phyloP scores from a whole-genome alignment of 1,140 invertebrate species.

The Nomia melanderi region DNA sequence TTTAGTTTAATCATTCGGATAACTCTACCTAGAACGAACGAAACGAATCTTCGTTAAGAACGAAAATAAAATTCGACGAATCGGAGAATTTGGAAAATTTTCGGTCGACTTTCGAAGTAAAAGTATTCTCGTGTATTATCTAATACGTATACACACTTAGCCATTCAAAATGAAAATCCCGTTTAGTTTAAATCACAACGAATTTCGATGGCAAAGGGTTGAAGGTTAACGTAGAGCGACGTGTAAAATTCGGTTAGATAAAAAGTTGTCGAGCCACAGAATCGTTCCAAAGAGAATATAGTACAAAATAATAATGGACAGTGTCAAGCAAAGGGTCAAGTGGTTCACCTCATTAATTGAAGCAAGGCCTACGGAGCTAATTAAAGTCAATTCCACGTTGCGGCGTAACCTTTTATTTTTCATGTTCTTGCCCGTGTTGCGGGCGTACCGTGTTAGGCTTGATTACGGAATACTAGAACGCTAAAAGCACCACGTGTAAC shows the following conservation, averaged over 20 bases:
- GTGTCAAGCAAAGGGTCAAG: constrained; percentile 31
- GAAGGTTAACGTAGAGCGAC: neutral
- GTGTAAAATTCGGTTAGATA: neutral
- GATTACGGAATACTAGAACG: constrained; percentile 25
- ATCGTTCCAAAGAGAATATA: constrained; percentile 17
- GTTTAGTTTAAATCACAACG: too few species aligned
- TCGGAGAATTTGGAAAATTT: too few species aligned
- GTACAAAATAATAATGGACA: constrained; percentile 22
- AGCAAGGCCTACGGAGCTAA: constrained; percentile 38
- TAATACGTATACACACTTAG: too few species aligned
- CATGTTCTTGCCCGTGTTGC: neutral
- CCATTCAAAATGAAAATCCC: too few species aligned
- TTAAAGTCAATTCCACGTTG: constrained; percentile 31
- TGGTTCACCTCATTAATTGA: constrained; percentile 46
- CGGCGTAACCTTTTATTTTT: constrained; percentile 22
- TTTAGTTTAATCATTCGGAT: too few species aligned
- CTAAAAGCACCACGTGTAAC: constrained; percentile 33
- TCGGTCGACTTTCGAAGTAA: too few species aligned
- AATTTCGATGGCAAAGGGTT: too few species aligned
- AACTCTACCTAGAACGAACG: too few species aligned
- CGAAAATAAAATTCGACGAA: too few species aligned
- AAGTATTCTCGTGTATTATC: too few species aligned
- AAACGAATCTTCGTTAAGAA: too few species aligned
- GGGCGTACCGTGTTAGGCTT: neutral
- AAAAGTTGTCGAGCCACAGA: neutral